A percentile compares a stretch with the other conserved stretches of the same genome.
phyloP scores from a whole-genome alignment of 2,797 vertebrate species.

The Acanthiza pusilla region DNA sequence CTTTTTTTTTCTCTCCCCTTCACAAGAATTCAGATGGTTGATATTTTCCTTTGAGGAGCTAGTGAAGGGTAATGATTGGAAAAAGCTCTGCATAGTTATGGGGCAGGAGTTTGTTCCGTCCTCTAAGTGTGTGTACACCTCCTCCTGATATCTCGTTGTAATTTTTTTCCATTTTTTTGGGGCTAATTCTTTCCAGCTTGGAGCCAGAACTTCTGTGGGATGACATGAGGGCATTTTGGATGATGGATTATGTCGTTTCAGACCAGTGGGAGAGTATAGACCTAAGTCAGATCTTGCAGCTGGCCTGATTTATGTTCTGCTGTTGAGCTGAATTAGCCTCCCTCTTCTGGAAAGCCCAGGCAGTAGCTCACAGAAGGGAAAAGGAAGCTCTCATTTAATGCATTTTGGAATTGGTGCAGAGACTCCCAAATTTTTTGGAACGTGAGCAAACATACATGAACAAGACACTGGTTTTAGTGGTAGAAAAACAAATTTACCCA shows the following conservation, averaged over 20 bases:
- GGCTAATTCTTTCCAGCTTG: neutral
- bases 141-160: neutral
- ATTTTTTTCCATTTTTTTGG: neutral
- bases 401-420: neutral
- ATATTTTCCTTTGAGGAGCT: neutral
- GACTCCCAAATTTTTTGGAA: neutral
- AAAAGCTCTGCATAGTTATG: neutral
- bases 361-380: neutral
- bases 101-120: neutral
- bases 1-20: neutral
- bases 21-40: neutral
- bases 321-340: neutral
- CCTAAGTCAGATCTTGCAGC: conserved; percentile 5
- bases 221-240: conserved; percentile 23
- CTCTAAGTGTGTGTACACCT: neutral
- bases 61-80: neutral
- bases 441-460: accelerated
- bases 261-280: conserved; percentile 13
- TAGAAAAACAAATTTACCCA: neutral
- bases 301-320: conserved; percentile 39
- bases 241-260: conserved; percentile 40
- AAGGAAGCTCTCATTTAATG: neutral
- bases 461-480: neutral
- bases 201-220: conserved; percentile 16
- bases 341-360: conserved; percentile 12